Base-by-base conservation (phyloP, 37 sponge, comb jelly and placozoan genomes). In the Chondrilla cf. caribensis region DNA sequence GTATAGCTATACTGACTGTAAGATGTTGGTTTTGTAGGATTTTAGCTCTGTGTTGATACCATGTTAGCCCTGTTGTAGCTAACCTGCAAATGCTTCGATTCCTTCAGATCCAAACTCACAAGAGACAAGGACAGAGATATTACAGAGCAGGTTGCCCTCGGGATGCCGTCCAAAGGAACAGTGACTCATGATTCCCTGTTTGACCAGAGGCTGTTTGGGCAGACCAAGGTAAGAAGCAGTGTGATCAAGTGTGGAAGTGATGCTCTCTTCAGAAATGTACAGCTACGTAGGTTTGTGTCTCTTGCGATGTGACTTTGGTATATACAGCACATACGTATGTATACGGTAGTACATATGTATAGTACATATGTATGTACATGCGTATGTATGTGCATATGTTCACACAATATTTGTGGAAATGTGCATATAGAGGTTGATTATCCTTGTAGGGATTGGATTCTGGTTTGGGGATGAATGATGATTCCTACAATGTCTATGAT, bases 141-240 rank as follows among this genome's bases (percentile, higher is more conserved):
- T 24, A 91, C 87, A 38, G 99, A 98, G 82, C 91, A 95, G 78
- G 95, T 98, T 33, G 99, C 99, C 19, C 89, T 98, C 24, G 99
- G 99, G 26, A 47, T 91, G 76, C 97, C 99, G 0, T 70, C 90
- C 0, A 85, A 83, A 26, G 64, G 79, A 18, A 39, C 75, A 0
- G 68, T 64, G 7, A 62, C 83, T 11, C 88, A 98, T 21, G 97
- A 96, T 29, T 83, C 88, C 22, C 68, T 94, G 79, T 98, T 90
- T 87, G 99, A 98, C 73, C 99, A 98, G 81, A 62, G 99, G 60
- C 90, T 98, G 25, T 98, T 98, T 86, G 91, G 96, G 60, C 88
- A 90, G 75, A 76, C 89, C 55, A 87, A 93, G 89, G 94, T 90
- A 58, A 44, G 77, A n/a, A 17, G 41, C 15, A 41, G 18, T 73